Conservation (phyloP, 2,797 vertebrate genomes). For the Sebastes hubbsi region DNA sequence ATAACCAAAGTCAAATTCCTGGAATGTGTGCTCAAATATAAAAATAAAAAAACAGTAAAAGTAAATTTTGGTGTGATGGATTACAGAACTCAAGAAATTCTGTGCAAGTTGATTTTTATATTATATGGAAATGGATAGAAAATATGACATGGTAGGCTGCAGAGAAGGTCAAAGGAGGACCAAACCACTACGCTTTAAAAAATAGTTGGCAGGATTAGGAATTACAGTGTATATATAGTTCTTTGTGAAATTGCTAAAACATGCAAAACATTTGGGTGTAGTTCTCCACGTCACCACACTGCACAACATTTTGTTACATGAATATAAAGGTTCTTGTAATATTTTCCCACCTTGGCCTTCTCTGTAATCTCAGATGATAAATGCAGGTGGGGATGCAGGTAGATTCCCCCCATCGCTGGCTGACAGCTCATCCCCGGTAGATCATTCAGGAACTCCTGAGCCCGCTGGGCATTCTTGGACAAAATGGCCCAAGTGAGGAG, state of each 20-base stretch:
- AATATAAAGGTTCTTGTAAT: background rate
- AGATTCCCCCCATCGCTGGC: conserved; percentile 68
- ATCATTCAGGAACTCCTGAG: conserved; percentile 52
- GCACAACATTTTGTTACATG: background rate
- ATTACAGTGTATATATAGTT: accelerated
- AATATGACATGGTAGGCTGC: background rate
- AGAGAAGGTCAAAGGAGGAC: background rate
- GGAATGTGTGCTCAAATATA: no score
- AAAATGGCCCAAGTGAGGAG: conserved; percentile 36
- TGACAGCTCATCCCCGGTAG: conserved; percentile 74
- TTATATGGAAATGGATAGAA: background rate
- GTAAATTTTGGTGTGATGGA: background rate
- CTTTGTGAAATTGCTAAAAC: background rate
- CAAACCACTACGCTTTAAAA: background rate
- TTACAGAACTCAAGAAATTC: background rate
- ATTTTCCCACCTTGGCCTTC: conserved; percentile 61
- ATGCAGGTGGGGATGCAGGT: conserved; percentile 67
- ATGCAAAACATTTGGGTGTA: background rate
- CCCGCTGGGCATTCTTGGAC: conserved; percentile 57
- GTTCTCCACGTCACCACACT: no score
- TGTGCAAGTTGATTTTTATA: background rate
- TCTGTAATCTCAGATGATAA: conserved; percentile 40
- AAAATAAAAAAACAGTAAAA: background rate
- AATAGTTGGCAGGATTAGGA: background rate
- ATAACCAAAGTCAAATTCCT: no score